Percentiles rank a stretch among this genome's conserved stretches.
Conservation (phyloP, 2,113 vertebrate species). For the Natator depressus region DNA sequence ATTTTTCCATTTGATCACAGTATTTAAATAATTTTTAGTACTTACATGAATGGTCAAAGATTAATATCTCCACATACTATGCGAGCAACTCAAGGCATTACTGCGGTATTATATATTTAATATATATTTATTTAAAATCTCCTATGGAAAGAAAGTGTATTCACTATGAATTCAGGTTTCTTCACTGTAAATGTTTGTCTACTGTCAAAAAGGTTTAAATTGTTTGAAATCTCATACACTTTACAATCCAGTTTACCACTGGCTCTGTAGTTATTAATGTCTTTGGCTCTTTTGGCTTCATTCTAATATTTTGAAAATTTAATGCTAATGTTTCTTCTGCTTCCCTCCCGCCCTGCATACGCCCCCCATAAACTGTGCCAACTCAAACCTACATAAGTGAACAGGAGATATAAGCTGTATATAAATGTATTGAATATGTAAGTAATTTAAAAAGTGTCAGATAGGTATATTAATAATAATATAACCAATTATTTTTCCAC, state of each 20-base stretch:
- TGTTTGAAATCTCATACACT: not conserved
- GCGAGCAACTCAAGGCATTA: not conserved
- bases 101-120: fast-evolving
- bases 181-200: not conserved
- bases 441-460: not conserved
- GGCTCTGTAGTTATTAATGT: not conserved
- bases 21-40: not conserved
- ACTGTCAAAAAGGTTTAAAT: fast-evolving
- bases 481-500: not conserved
- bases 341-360: not conserved
- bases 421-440: not conserved
- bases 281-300: not conserved
- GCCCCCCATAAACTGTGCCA: not conserved
- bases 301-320: not conserved
- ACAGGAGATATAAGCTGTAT: not conserved
- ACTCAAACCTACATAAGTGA: fast-evolving
- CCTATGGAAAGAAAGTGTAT: not conserved
- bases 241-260: not conserved
- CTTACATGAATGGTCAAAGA: not conserved
- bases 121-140: not conserved
- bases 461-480: not conserved
- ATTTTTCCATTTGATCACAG: not conserved
- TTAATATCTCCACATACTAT: not conserved
- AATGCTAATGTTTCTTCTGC: not conserved
- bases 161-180: not conserved